Percentiles rank a stretch among this genome's conserved stretches.
These are phyloP conservation scores for Brachylomia viminalis DNA, from an alignment of 2,888 invertebrate species.

Conservation along the genomic window DNA sequence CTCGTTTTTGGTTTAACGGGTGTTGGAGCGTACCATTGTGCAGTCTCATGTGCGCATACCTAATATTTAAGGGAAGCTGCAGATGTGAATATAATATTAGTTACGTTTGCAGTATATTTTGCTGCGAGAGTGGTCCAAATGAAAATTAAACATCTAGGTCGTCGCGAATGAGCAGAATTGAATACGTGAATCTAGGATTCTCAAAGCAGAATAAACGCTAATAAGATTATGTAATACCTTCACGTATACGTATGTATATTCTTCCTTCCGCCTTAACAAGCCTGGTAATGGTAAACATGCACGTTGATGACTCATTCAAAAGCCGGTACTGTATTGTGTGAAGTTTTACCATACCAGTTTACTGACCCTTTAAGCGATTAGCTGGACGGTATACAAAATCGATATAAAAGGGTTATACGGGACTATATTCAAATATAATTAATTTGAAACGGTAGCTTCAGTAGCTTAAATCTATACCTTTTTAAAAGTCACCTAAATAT, in stretches of 20 bases:
- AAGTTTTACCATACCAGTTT: constrained; percentile 52
- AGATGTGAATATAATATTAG: constrained; percentile 27
- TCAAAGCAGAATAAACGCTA: constrained; percentile 29
- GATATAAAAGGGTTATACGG: constrained; percentile 3
- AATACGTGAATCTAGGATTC: constrained; percentile 17
- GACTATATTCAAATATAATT: not conserved
- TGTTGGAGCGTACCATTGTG: constrained; percentile 34
- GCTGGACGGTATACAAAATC: constrained; percentile 30
- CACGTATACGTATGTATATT: constrained; percentile 15
- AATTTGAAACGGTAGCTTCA: constrained; percentile 2
- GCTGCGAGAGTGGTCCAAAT: not conserved
- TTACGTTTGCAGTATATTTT: constrained; percentile 1
- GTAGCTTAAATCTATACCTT: not conserved
- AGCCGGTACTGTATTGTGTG: constrained; percentile 45
- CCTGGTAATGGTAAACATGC: constrained; percentile 30
- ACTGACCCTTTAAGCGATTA: constrained; percentile 57
- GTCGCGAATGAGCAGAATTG: constrained; percentile 1
- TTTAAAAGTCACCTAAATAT: not conserved
- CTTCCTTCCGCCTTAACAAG: constrained; percentile 31
- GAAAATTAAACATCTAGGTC: constrained; percentile 9
- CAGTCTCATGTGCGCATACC: constrained; percentile 32
- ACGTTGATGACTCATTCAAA: constrained; percentile 48
- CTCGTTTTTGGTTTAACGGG: constrained; percentile 48
- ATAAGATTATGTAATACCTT: constrained; percentile 39
- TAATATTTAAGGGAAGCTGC: constrained; percentile 46